These are phyloP conservation scores for Meda fulgida DNA, from an alignment of 2,797 vertebrate genomes.

Conservation along the genomic window DNA sequence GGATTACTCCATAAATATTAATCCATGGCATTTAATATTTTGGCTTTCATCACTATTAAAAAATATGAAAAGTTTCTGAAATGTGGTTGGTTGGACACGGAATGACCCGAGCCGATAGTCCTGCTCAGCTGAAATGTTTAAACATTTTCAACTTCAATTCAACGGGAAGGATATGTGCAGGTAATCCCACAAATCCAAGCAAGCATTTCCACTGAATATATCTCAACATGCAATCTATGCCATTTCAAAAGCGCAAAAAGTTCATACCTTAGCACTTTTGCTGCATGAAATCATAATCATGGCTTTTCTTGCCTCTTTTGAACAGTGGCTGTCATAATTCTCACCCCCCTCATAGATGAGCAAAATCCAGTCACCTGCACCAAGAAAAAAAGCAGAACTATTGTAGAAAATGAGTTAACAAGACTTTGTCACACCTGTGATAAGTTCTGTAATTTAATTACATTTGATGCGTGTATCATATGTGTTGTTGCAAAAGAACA, in stretches of 20 bases:
- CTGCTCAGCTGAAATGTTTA: background rate
- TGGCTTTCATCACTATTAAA: background rate
- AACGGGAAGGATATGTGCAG: background rate
- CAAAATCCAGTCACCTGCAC: slow-evolving; percentile 91
- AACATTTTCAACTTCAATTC: too few species aligned
- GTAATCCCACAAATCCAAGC: background rate
- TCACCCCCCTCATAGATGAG: slow-evolving; percentile 86
- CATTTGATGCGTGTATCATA: background rate
- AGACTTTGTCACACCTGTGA: background rate
- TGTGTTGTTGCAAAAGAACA: background rate
- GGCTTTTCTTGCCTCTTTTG: slow-evolving; percentile 80
- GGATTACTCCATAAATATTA: background rate
- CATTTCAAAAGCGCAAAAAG: background rate
- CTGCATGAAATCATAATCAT: slow-evolving; percentile 92
- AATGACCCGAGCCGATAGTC: too few species aligned
- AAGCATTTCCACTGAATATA: background rate
- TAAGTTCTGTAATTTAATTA: background rate
- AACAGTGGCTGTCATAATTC: slow-evolving; percentile 80
- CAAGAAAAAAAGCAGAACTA: slow-evolving; percentile 5
- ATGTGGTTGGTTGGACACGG: too few species aligned
- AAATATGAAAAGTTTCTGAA: too few species aligned
- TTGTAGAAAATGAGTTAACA: background rate
- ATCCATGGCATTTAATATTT: background rate
- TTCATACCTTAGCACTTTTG: slow-evolving; percentile 77
- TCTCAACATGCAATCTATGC: background rate